Base-by-base conservation (phyloP, 2,888 invertebrate species). In the Colostygia pectinataria region DNA sequence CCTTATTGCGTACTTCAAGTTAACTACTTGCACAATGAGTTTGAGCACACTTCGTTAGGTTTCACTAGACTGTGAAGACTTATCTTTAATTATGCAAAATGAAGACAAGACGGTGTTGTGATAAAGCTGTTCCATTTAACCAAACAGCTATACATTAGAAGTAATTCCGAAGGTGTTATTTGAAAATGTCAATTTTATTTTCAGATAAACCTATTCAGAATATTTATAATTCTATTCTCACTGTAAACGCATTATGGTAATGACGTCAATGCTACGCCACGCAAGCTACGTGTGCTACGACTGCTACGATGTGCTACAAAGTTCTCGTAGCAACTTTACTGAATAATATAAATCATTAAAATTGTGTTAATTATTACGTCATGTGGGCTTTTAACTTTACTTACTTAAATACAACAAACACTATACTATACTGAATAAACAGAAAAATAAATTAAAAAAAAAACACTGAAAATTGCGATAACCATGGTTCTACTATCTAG, bases 41-140 rank as follows among this genome's bases (percentile, higher is more conserved):
- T 29, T 44, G 38, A 39, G 42, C 28, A 57, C 55, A 45, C 37
- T 52, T 53, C 62, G 57, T 62, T 60, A 53, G 50, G 37, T 14
- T 37, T 40, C 51, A 53, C 55, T 55, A 54, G 52, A 49, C 62
- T 57, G 57, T 52, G 36, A 57, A 54, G 48, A 49, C 38, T 53
- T 45, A 49, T 50, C 31, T 53, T 53, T 55, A 47, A 55, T 49
- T 55, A 57, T 54, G 53, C 43, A 39, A 40, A 54, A 54, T 53
- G 10, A 48, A 14, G 31, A n/a, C 39, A 10, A 37, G 42, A 38
- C 31, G 28, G 18, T 39, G 10, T 43, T 39, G 15, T 34, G 39
- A 50, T 34, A 25, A 8, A 12, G 8, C 25, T 9, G 15, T 14
- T 14, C 7, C 7, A 29, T 7, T 31, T n/a, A 8, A 14, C 14